Percentiles rank a stretch among this genome's conserved stretches.
Evolutionary conservation across 1,140 invertebrate species (phyloP).

Genomic region (Aphis craccivora): DNA sequence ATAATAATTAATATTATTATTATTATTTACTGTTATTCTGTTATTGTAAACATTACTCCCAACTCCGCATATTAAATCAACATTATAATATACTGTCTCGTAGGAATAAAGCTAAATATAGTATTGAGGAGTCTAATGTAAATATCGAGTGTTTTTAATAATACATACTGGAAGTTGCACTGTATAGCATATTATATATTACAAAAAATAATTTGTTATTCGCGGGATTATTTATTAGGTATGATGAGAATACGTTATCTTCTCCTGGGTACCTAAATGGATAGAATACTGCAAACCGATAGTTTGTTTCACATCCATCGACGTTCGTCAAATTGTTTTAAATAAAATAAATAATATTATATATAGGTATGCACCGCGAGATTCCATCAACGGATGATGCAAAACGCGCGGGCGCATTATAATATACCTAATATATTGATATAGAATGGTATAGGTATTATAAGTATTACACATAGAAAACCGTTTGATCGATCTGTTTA

Average conservation of each 20-base stretch:
- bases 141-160: background rate
- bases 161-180: background rate
- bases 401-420: background rate
- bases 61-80: background rate
- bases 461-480: background rate
- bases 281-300: background rate
- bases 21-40: background rate
- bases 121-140: background rate
- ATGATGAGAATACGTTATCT: background rate
- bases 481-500: constrained; percentile 36
- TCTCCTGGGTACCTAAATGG: background rate
- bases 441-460: background rate
- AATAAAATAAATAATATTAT: background rate
- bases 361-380: background rate
- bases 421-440: background rate
- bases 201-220: background rate
- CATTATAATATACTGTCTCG: background rate
- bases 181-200: background rate
- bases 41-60: background rate
- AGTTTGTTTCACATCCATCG: background rate
- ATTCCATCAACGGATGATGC: background rate
- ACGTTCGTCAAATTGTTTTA: background rate
- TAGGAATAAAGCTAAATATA: too few species aligned
- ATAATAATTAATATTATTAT: constrained; percentile 14
- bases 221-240: background rate